phyloP scores from a whole-genome alignment of 2,888 invertebrate genomes.

The Congeria kusceri region DNA sequence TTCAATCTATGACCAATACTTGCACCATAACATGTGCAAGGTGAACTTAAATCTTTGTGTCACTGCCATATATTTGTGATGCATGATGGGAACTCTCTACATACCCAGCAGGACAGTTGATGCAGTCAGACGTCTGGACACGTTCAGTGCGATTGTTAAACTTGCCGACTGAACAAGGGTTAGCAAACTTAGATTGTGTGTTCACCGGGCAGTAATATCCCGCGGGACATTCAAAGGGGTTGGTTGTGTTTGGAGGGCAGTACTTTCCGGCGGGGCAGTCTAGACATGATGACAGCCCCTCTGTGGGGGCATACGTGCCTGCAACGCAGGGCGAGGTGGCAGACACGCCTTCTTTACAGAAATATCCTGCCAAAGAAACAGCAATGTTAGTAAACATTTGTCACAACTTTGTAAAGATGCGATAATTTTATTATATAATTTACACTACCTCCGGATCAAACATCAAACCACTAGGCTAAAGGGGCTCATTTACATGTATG shows the following conservation, averaged over 20 bases:
- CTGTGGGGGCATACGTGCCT: constrained; percentile 75
- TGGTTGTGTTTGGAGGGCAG: constrained; percentile 80
- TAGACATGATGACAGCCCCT: constrained; percentile 72
- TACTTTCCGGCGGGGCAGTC: constrained; percentile 80
- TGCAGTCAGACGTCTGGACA: constrained; percentile 69
- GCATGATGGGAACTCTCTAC: no score
- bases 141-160: constrained; percentile 81
- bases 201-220: constrained; percentile 79
- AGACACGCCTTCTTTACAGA: constrained; percentile 75
- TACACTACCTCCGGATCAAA: no score
- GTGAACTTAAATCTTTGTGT: no score
- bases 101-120: constrained; percentile 81
- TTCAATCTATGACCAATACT: no score
- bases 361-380: constrained; percentile 81
- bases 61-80: no score
- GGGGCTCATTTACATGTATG: no score
- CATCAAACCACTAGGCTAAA: no score
- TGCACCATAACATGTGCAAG: no score
- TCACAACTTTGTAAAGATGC: no score
- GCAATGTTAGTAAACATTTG: no score
- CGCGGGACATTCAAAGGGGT: constrained; percentile 78
- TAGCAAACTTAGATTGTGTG: constrained; percentile 53
- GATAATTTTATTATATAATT: no score
- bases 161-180: constrained; percentile 80
- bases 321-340: constrained; percentile 74